phyloP scores from a whole-genome alignment of 2,888 invertebrate genomes.

The Heliconius hortense region DNA sequence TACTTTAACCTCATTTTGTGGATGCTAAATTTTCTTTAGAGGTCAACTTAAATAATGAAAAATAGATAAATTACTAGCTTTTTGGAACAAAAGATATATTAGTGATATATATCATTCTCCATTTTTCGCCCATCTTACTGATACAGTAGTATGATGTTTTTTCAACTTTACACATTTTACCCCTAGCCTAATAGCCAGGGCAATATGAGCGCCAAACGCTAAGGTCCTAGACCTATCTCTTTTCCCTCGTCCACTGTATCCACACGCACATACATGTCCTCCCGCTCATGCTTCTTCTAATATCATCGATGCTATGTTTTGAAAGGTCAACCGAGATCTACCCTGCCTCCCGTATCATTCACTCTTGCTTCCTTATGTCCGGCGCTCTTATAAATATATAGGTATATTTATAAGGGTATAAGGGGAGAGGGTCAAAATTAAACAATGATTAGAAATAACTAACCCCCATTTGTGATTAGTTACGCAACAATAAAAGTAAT shows the following conservation, averaged over 20 bases:
- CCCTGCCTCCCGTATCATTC: background rate
- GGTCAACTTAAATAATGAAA: constrained; percentile 3
- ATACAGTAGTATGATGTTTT: background rate
- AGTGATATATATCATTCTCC: background rate
- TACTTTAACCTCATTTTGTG: constrained; percentile 22
- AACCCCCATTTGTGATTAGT: background rate
- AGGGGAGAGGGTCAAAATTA: background rate
- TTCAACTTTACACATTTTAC: background rate
- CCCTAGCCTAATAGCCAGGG: background rate
- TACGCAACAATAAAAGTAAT: constrained; percentile 1
- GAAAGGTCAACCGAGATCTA: background rate
- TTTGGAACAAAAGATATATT: background rate
- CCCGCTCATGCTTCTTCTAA: background rate
- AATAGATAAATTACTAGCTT: background rate
- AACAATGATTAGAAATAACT: constrained; percentile 1
- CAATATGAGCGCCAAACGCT: background rate
- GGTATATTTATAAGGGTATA: background rate
- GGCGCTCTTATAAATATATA: background rate
- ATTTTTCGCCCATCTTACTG: background rate
- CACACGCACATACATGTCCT: too few species aligned
- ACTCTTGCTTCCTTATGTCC: background rate
- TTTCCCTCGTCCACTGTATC: too few species aligned
- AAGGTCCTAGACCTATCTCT: background rate
- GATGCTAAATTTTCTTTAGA: constrained; percentile 15
- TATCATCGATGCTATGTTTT: background rate